Percentiles rank a stretch among this genome's conserved stretches.
These are phyloP conservation scores for Sebastes goodei DNA, from an alignment of 2,797 vertebrate genomes.

Conservation along the genomic window DNA sequence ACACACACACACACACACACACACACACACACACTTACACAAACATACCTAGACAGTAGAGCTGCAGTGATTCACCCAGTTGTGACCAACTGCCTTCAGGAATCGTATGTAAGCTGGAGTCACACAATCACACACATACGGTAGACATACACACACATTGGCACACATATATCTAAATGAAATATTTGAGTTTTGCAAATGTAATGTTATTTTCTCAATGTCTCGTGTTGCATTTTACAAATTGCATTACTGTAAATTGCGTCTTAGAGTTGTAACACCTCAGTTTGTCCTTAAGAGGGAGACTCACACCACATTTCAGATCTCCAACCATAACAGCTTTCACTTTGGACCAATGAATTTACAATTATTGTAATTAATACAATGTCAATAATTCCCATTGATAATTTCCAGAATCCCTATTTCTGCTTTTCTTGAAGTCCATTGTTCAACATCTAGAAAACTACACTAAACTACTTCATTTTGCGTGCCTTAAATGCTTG, in stretches of 20 bases:
- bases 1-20: not conserved
- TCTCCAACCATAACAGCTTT: not conserved
- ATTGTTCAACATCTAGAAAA: not conserved
- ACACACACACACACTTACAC: not conserved
- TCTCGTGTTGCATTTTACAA: not conserved
- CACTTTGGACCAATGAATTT: not conserved
- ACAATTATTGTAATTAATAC: not conserved
- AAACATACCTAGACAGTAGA: not conserved
- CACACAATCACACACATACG: not conserved
- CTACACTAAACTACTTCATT: not conserved
- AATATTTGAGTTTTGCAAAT: not conserved
- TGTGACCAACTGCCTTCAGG: not conserved
- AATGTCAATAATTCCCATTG: not conserved
- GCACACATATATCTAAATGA: not conserved
- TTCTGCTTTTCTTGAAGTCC: not conserved
- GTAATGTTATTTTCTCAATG: not conserved
- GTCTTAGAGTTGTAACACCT: slow-evolving; percentile 25
- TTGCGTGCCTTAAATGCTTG: not conserved
- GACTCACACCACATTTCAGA: slow-evolving; percentile 46
- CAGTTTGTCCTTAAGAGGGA: slow-evolving; percentile 60
- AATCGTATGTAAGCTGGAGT: not conserved
- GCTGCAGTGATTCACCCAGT: slow-evolving; percentile 15
- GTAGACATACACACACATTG: not conserved
- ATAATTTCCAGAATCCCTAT: not conserved
- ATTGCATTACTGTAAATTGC: not conserved